Percentiles rank a stretch among this genome's conserved stretches.
Evolutionary conservation across 1,140 invertebrate genomes (phyloP).

Genomic region (Drosophila suzukii): DNA sequence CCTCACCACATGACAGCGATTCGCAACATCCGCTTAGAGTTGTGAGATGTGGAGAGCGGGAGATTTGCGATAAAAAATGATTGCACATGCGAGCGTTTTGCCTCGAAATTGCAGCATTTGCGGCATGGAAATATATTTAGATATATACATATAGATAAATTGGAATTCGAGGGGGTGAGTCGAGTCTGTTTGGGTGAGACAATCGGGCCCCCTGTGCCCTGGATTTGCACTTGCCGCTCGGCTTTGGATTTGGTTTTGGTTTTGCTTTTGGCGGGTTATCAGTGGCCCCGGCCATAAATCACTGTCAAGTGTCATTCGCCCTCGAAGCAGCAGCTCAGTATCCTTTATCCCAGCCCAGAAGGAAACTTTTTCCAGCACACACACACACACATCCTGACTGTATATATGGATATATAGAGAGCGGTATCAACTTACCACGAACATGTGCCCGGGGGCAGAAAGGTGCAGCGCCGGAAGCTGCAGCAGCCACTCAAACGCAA

Average conservation of each 20-base stretch:
- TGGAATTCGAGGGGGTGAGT: slow-evolving; percentile 11
- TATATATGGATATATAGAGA: slow-evolving; percentile 15
- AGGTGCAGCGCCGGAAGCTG: slow-evolving; percentile 76
- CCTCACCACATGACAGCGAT: slow-evolving; percentile 57
- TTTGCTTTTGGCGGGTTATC: slow-evolving; percentile 69
- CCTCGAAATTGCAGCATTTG: slow-evolving; percentile 78
- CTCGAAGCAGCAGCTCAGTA: slow-evolving; percentile 38
- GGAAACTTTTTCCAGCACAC: slow-evolving; percentile 59
- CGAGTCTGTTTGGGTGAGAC: slow-evolving; percentile 4
- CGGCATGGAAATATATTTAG: slow-evolving; percentile 72
- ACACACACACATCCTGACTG: slow-evolving; percentile 43
- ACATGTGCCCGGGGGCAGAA: slow-evolving; percentile 66
- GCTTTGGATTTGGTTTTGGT: slow-evolving; percentile 46
- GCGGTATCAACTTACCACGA: slow-evolving; percentile 67
- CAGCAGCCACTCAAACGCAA: slow-evolving; percentile 61
- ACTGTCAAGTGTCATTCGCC: slow-evolving; percentile 84
- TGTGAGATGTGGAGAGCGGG: slow-evolving; percentile 14
- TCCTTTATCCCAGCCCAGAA: slow-evolving; percentile 62
- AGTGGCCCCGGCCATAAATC: slow-evolving; percentile 81
- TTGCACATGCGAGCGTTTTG: slow-evolving; percentile 76
- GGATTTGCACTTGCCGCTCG: slow-evolving; percentile 76
- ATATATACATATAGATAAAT: slow-evolving; percentile 33
- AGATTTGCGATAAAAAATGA: slow-evolving; percentile 83
- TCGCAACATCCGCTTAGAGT: slow-evolving; percentile 60
- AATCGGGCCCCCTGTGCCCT: slow-evolving; percentile 30